phyloP scores from a whole-genome alignment of 2,113 vertebrate genomes.

The Trinectes maculatus region DNA sequence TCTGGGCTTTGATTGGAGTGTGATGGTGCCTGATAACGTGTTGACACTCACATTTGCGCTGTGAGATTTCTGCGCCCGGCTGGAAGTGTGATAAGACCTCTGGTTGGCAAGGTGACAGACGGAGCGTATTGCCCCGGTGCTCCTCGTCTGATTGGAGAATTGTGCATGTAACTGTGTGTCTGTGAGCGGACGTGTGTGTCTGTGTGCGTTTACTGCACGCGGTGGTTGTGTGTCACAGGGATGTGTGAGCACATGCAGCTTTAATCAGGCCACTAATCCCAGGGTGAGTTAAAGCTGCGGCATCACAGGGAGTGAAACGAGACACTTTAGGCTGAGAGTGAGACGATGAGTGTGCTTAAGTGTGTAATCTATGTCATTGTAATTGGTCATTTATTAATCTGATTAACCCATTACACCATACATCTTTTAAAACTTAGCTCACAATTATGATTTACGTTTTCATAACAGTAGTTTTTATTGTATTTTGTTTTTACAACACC shows the following conservation, averaged over 20 bases:
- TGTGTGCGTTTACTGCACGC: constrained; percentile 39
- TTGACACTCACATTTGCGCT: constrained; percentile 62
- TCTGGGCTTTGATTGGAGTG: constrained; percentile 32
- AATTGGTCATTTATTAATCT: too few species aligned
- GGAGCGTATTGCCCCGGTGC: constrained; percentile 27
- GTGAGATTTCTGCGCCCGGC: constrained; percentile 34
- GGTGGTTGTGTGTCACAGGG: constrained; percentile 20
- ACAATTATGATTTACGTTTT: not conserved
- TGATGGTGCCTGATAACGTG: constrained; percentile 60
- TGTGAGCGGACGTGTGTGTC: too few species aligned
- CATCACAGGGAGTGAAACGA: constrained; percentile 54
- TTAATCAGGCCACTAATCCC: constrained; percentile 66
- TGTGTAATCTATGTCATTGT: not conserved
- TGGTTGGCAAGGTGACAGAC: constrained; percentile 67
- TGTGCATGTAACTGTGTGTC: constrained; percentile 22
- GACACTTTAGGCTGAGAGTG: constrained; percentile 28
- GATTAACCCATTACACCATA: not conserved
- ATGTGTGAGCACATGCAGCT: constrained; percentile 49
- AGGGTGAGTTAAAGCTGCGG: constrained; percentile 38
- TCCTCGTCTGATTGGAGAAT: constrained; percentile 45
- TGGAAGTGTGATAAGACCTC: constrained; percentile 43
- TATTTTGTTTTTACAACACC: not conserved
- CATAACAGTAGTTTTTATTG: not conserved
- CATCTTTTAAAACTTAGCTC: not conserved
- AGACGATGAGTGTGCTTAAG: constrained; percentile 33